A percentile compares a stretch with the other conserved stretches of the same genome.
phyloP scores from a whole-genome alignment of 2,888 invertebrate species.

The Lumbricus terrestris region DNA sequence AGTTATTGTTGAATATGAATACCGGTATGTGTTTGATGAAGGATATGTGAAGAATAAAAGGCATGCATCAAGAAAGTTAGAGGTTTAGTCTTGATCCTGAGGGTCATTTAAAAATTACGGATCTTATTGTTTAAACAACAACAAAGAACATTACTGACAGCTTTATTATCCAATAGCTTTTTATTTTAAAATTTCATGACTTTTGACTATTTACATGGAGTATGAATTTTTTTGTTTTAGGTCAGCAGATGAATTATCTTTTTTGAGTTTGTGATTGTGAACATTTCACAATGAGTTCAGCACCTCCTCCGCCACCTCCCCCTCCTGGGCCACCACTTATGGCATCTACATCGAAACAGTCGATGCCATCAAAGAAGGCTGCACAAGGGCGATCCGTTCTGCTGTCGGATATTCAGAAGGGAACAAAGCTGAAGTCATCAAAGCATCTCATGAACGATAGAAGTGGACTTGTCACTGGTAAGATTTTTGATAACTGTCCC shows the following conservation, averaged over 20 bases:
- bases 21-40: background rate
- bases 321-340: background rate
- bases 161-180: no score
- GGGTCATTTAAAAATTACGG: no score
- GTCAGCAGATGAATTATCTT: background rate
- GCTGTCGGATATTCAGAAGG: slow-evolving; percentile 25
- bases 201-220: background rate
- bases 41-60: background rate
- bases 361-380: background rate
- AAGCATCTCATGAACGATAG: slow-evolving; percentile 27
- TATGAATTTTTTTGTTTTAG: background rate
- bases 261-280: background rate
- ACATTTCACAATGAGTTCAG: slow-evolving; percentile 4
- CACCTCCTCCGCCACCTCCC: slow-evolving; percentile 10
- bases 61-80: background rate
- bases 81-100: no score
- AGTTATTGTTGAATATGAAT: background rate
- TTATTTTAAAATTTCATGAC: background rate
- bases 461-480: slow-evolving; percentile 19
- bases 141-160: no score
- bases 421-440: slow-evolving; percentile 24
- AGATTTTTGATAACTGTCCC: background rate
- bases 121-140: no score
- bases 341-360: background rate
- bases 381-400: background rate